Evolutionary conservation across 1,140 invertebrate species (phyloP).

Genomic region (Sycophaga agraensis): DNA sequence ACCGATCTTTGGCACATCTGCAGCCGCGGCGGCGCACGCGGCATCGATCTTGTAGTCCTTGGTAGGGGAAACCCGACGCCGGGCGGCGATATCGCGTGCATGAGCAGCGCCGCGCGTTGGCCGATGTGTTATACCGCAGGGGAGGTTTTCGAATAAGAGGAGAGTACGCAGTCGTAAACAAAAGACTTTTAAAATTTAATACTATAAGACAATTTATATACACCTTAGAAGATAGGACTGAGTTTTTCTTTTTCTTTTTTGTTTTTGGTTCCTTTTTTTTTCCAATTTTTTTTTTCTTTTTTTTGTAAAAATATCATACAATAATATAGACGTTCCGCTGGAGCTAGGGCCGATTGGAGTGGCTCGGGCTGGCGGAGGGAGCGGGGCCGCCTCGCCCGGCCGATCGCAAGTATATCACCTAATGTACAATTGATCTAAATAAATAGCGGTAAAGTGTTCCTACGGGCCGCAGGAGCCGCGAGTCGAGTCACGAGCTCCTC

Average conservation of each 20-base stretch:
- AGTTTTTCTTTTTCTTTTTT: not conserved
- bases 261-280: not conserved
- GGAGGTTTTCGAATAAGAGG: not conserved
- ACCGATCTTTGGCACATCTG: too few species aligned
- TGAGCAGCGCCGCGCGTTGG: too few species aligned
- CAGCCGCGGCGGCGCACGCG: too few species aligned
- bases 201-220: slow-evolving; percentile 15
- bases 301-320: too few species aligned
- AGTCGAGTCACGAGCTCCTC: slow-evolving; percentile 10
- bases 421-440: slow-evolving; percentile 26
- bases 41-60: too few species aligned
- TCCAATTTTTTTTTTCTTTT: not conserved
- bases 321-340: not conserved
- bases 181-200: slow-evolving; percentile 16
- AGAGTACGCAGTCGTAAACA: not conserved
- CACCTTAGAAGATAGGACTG: slow-evolving; percentile 4
- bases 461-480: not conserved
- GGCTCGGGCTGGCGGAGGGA: not conserved
- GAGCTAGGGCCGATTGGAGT: not conserved
- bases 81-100: too few species aligned
- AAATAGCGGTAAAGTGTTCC: slow-evolving; percentile 17
- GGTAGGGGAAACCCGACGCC: too few species aligned
- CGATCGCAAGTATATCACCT: too few species aligned
- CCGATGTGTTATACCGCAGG: too few species aligned
- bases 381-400: too few species aligned